These are phyloP conservation scores for Drosophila imparisetae DNA, from an alignment of 2,888 invertebrate genomes.

Conservation along the genomic window DNA sequence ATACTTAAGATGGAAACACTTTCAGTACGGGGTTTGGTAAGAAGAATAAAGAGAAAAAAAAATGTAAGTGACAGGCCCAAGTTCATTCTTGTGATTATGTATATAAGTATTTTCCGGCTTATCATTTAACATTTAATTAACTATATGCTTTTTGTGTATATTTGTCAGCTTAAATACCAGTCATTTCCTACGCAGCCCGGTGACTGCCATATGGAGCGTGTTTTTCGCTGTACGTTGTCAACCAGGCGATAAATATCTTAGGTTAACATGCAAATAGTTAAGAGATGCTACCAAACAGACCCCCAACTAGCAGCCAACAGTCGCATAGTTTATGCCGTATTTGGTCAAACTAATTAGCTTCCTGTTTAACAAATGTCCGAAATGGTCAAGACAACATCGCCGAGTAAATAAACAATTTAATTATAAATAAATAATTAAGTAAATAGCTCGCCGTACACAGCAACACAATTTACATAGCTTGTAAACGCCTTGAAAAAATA, in stretches of 20 bases:
- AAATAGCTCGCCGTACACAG: constrained; percentile 53
- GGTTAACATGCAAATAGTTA: constrained; percentile 53
- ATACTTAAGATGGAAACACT: constrained; percentile 39
- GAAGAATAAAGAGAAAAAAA: constrained; percentile 8
- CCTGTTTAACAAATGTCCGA: constrained; percentile 60
- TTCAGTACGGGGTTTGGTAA: constrained; percentile 37
- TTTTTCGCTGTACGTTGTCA: constrained; percentile 45
- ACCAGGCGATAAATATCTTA: constrained; percentile 52
- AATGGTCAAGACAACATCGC: constrained; percentile 65
- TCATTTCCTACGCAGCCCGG: constrained; percentile 56
- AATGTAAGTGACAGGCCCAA: constrained; percentile 39
- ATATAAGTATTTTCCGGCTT: constrained; percentile 35
- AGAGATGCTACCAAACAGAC: constrained; percentile 65
- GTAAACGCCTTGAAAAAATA: constrained; percentile 48
- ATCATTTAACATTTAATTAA: constrained; percentile 65
- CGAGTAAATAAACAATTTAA: constrained; percentile 72
- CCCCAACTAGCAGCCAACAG: constrained; percentile 42
- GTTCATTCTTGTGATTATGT: constrained; percentile 26
- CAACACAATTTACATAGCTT: constrained; percentile 72
- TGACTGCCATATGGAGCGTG: constrained; percentile 35
- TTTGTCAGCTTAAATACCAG: constrained; percentile 22
- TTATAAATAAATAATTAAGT: constrained; percentile 78
- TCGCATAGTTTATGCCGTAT: constrained; percentile 74
- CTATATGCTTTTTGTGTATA: constrained; percentile 17
- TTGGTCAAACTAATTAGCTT: constrained; percentile 77